A percentile compares a stretch with the other conserved stretches of the same genome.
Conservation (phyloP, 2,888 invertebrate genomes). For the Pollenia griseotomentosa region DNA sequence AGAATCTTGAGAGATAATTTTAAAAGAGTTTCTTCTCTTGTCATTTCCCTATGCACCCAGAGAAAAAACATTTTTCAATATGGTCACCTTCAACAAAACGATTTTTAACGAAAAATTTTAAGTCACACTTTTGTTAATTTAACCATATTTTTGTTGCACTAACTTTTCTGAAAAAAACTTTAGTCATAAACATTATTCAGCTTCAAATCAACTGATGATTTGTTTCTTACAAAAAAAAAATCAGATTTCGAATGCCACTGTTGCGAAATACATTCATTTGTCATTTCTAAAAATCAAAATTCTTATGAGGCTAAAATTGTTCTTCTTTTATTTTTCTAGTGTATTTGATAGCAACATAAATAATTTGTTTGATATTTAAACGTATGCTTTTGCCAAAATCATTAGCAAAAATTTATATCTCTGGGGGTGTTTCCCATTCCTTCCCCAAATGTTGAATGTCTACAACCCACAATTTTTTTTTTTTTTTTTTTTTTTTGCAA, state of each 20-base stretch:
- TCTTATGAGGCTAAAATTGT: not conserved
- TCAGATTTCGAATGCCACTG: not conserved
- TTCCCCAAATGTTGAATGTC: constrained; percentile 15
- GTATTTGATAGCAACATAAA: constrained; percentile 42
- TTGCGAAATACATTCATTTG: constrained; percentile 6
- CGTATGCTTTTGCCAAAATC: constrained; percentile 66
- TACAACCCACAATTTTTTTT: not conserved
- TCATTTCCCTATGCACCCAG: no score
- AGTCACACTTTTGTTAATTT: no score
- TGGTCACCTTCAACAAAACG: no score
- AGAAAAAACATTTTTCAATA: no score
- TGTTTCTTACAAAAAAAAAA: not conserved
- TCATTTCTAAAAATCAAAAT: constrained; percentile 19
- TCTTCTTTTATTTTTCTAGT: not conserved
- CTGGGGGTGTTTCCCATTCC: constrained; percentile 41
- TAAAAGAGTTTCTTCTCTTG: no score
- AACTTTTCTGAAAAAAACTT: no score
- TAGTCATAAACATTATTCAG: no score
- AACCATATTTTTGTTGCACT: no score
- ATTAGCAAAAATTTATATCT: constrained; percentile 30
- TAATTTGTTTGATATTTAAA: constrained; percentile 59
- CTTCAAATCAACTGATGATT: not conserved
- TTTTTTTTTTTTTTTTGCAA: not conserved
- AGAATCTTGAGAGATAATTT: no score
- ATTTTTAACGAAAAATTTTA: no score